Conservation (phyloP, 2,113 vertebrate species). For the Poicephalus gulielmi region DNA sequence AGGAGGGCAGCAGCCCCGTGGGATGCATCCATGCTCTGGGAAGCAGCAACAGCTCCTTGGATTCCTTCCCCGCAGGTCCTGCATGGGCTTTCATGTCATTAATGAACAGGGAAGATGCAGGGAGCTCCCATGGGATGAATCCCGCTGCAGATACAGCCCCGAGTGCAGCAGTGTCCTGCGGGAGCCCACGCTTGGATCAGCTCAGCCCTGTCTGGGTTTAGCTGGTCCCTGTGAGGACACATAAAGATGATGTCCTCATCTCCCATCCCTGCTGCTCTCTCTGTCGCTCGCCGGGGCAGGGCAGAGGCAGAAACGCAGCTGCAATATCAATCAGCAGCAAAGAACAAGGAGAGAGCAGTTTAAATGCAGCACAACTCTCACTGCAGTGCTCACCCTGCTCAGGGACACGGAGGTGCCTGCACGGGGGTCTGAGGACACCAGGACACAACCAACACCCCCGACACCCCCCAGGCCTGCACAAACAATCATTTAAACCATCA, state of each 20-base stretch:
- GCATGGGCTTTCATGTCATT: background rate
- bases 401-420: background rate
- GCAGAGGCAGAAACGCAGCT: background rate
- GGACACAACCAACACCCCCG: background rate
- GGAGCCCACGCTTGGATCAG: accelerated
- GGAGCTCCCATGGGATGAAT: background rate
- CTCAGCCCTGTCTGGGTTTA: background rate
- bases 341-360: background rate
- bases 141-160: background rate
- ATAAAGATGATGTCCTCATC: background rate
- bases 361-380: background rate
- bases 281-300: background rate
- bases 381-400: background rate
- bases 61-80: background rate
- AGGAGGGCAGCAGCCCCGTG: accelerated
- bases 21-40: background rate
- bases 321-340: background rate
- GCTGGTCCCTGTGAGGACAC: background rate
- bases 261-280: background rate
- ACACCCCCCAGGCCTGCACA: background rate
- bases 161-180: background rate
- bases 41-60: background rate
- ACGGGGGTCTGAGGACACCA: background rate
- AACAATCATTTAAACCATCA: accelerated
- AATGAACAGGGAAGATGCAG: background rate